A percentile compares a stretch with the other conserved stretches of the same genome.
phyloP scores from a whole-genome alignment of 2,888 invertebrate species.

The Apamea monoglypha region DNA sequence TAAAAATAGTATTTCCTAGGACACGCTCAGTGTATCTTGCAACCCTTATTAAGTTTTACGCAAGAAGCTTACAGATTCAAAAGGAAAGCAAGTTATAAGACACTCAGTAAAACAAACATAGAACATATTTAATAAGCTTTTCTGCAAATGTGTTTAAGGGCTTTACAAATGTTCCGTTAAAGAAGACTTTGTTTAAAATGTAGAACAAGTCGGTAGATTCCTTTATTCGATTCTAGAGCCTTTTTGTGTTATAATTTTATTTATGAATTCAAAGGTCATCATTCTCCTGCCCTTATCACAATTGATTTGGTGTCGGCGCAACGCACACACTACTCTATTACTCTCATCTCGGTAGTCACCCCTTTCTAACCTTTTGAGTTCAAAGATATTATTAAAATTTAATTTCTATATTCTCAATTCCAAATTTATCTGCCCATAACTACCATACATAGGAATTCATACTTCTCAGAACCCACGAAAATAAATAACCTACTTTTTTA shows the following conservation, averaged over 20 bases:
- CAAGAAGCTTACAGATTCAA: conserved; percentile 20
- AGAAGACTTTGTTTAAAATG: background rate
- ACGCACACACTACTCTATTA: no score
- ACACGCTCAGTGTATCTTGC: background rate
- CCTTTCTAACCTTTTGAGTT: no score
- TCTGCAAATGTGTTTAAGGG: conserved; percentile 2
- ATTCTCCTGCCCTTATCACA: no score
- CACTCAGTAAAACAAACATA: conserved; percentile 33
- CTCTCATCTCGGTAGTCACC: no score
- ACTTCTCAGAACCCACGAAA: background rate
- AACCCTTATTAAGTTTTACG: background rate
- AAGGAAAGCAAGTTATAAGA: background rate
- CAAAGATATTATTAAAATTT: background rate
- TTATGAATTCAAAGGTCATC: no score
- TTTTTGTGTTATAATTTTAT: no score
- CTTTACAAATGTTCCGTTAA: background rate
- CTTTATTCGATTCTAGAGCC: background rate
- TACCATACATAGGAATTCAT: background rate
- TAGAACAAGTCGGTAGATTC: background rate
- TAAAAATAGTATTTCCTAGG: background rate
- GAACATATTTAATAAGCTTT: conserved; percentile 33
- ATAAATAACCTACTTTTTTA: background rate
- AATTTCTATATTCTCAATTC: background rate
- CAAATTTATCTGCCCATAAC: background rate
- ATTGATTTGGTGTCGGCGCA: no score